Percentiles rank a stretch among this genome's conserved stretches.
These are phyloP conservation scores for Cassiopea andromeda DNA, from an alignment of 30 jellyfish, hydroid and myxozoan species.

Conservation along the genomic window DNA sequence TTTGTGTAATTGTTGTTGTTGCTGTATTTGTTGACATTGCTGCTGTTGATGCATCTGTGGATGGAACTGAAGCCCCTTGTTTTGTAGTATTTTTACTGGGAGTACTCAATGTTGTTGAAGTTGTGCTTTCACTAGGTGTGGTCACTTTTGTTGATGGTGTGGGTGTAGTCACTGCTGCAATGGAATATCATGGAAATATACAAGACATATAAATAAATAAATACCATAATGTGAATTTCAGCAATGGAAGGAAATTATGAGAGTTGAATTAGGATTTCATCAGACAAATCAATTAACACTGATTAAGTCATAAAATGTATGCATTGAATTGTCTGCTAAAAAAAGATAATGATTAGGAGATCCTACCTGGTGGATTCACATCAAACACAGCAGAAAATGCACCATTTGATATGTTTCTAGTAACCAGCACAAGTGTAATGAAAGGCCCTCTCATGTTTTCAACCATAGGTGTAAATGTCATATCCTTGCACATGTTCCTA, in stretches of 20 bases:
- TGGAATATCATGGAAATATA: too few relatives aligned
- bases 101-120: conserved; percentile 1
- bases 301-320: too few relatives aligned
- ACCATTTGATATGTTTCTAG: conserved; percentile 29
- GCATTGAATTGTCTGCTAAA: too few relatives aligned
- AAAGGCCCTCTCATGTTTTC: conserved; percentile 43
- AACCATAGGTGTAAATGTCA: not conserved
- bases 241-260: too few relatives aligned
- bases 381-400: conserved; percentile 45
- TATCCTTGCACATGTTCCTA: conserved; percentile 13
- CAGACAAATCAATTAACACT: too few relatives aligned
- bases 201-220: too few relatives aligned
- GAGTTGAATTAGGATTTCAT: too few relatives aligned
- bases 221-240: too few relatives aligned
- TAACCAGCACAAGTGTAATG: conserved; percentile 46
- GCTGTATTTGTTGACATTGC: not conserved
- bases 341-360: not conserved
- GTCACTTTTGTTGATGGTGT: not conserved
- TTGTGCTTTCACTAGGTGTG: not conserved
- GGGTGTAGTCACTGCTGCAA: conserved; percentile 1
- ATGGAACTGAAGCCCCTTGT: not conserved
- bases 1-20: too few relatives aligned
- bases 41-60: not conserved
- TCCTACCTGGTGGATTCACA: conserved; percentile 37
- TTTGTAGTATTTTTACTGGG: not conserved